These are phyloP conservation scores for Nesidiocoris tenuis DNA, from an alignment of 2,888 invertebrate genomes.

Conservation along the genomic window DNA sequence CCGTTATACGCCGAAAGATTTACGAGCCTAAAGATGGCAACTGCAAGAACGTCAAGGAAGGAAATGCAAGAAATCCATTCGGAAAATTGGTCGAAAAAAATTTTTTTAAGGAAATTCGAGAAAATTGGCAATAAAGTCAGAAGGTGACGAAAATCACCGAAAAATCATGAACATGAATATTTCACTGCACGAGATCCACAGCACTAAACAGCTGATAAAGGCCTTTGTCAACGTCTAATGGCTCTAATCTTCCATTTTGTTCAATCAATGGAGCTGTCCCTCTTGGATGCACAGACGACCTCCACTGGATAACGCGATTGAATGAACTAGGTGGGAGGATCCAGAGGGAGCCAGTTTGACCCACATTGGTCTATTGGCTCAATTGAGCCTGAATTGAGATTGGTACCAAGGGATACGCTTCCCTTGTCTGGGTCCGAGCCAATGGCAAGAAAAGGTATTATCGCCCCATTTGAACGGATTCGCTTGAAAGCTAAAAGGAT, in stretches of 20 bases:
- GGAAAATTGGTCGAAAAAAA: no score
- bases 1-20: no score
- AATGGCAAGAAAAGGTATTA: neutral
- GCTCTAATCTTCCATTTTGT: neutral
- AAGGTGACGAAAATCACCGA: no score
- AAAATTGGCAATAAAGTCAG: no score
- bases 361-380: slow-evolving; percentile 41
- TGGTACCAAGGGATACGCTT: neutral
- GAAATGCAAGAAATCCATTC: no score
- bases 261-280: neutral
- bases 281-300: neutral
- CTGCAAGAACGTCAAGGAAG: no score
- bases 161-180: no score
- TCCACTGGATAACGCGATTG: neutral
- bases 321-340: neutral
- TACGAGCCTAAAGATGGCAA: no score
- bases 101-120: no score
- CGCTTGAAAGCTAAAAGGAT: neutral
- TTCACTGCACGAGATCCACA: no score
- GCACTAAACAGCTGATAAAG: no score
- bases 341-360: slow-evolving; percentile 16
- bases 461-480: neutral
- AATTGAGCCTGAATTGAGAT: slow-evolving; percentile 36
- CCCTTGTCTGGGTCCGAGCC: neutral
- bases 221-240: no score